Evolutionary conservation across 2,113 vertebrate genomes (phyloP).

Genomic region (Salvelinus alpinus): DNA sequence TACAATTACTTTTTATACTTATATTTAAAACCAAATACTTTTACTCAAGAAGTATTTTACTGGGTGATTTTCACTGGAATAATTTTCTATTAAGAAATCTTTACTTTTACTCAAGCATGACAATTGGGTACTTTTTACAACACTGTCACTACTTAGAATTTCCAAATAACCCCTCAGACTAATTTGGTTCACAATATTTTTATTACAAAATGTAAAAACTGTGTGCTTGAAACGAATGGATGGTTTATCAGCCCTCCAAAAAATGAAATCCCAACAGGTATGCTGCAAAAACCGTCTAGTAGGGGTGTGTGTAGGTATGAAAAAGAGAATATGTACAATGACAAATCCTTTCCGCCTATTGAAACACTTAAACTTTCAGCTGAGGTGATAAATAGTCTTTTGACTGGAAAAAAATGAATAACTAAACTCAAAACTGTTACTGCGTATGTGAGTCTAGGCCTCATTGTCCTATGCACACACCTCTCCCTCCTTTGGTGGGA

Average conservation of each 20-base stretch:
- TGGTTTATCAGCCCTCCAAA: neutral
- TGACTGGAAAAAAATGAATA: neutral
- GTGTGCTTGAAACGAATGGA: constrained; percentile 2
- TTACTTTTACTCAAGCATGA: no score
- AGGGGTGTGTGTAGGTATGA: neutral
- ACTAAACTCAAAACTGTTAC: neutral
- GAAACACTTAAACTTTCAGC: constrained; percentile 1
- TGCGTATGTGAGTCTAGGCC: constrained; percentile 10
- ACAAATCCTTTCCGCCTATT: neutral
- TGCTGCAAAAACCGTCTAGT: neutral
- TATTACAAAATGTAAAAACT: constrained; percentile 68
- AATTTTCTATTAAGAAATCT: no score
- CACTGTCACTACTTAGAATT: neutral
- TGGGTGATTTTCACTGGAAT: no score
- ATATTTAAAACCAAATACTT: no score
- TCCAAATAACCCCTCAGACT: no score
- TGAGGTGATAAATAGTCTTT: constrained; percentile 21
- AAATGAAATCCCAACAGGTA: neutral
- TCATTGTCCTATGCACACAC: constrained; percentile 2
- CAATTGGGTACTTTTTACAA: no score
- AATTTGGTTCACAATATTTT: constrained; percentile 43
- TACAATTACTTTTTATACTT: no score
- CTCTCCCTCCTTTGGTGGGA: neutral
- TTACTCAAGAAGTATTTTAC: no score
- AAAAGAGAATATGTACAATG: neutral